These are phyloP conservation scores for Sebastes vulpes DNA, from an alignment of 2,797 vertebrate genomes.

Conservation along the genomic window DNA sequence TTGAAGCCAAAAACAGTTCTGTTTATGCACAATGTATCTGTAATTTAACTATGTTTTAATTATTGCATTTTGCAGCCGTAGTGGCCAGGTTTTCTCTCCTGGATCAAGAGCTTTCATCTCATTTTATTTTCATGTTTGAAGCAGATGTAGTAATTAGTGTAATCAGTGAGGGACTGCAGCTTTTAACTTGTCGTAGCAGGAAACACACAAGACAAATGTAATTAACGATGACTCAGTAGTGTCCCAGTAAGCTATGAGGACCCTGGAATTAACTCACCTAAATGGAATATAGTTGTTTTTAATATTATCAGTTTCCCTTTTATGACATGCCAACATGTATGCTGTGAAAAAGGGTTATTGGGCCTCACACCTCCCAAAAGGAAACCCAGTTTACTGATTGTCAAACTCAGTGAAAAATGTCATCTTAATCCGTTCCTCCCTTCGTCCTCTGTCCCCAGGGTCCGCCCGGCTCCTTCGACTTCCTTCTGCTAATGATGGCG, in stretches of 20 bases:
- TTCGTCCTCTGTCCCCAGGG: slow-evolving; percentile 71
- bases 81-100: background rate
- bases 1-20: background rate
- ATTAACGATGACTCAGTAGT: background rate
- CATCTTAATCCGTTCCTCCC: background rate
- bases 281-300: background rate
- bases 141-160: background rate
- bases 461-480: slow-evolving; percentile 87
- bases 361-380: background rate
- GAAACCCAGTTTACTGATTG: background rate
- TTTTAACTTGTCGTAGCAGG: background rate
- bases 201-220: background rate
- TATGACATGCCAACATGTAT: background rate
- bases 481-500: slow-evolving; percentile 88
- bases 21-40: background rate
- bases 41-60: background rate
- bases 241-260: background rate
- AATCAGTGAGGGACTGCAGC: background rate
- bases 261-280: background rate
- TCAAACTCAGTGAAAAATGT: background rate
- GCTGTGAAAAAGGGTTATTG: background rate
- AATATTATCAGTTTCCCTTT: background rate
- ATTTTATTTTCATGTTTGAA: background rate
- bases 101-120: background rate
- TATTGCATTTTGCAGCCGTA: background rate